These are phyloP conservation scores for Trissoscelio sp. DNA, from an alignment of 2,888 invertebrate genomes.

Conservation along the genomic window DNA sequence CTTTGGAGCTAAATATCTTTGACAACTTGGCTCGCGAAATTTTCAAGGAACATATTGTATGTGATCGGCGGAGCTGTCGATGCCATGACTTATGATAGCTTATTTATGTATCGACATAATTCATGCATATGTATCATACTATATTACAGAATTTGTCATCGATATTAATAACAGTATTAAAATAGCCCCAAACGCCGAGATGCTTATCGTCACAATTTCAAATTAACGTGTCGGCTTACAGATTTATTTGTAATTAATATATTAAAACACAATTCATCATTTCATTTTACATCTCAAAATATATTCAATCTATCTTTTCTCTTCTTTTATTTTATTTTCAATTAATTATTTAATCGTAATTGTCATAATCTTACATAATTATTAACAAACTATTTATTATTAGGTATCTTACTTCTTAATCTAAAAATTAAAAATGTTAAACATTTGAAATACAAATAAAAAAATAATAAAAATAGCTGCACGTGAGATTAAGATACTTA, in stretches of 20 bases:
- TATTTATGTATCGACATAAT: constrained; percentile 68
- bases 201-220: constrained; percentile 37
- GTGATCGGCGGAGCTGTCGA: constrained; percentile 60
- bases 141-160: constrained; percentile 66
- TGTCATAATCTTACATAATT: too few species aligned
- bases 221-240: constrained; percentile 42
- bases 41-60: constrained; percentile 59
- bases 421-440: too few species aligned
- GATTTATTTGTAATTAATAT: background rate
- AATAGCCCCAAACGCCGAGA: constrained; percentile 50
- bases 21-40: constrained; percentile 64
- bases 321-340: background rate
- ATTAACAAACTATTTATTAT: too few species aligned
- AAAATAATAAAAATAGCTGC: background rate
- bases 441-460: background rate
- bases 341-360: too few species aligned
- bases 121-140: constrained; percentile 63
- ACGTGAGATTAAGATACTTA: constrained; percentile 59
- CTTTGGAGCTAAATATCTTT: constrained; percentile 54
- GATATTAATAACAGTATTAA: constrained; percentile 63
- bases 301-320: background rate
- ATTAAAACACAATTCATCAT: background rate
- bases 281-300: background rate
- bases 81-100: constrained; percentile 65
- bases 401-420: too few species aligned